A percentile compares a stretch with the other conserved stretches of the same genome.
These are phyloP conservation scores for Myotis vivesi DNA, from an alignment of 2,797 vertebrate species.

Conservation along the genomic window DNA sequence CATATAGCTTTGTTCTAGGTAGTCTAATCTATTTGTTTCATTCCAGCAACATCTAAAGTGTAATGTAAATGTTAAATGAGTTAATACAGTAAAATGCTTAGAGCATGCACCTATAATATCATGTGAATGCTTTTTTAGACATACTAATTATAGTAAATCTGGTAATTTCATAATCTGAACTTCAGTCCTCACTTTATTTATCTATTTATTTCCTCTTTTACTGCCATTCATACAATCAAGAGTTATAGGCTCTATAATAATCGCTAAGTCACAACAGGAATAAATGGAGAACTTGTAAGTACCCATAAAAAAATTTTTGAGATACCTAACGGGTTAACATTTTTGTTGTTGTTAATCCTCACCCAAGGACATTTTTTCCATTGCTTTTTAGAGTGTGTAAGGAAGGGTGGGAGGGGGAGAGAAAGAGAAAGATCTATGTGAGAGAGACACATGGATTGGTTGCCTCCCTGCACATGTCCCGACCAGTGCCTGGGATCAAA, in stretches of 20 bases:
- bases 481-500: too few relatives aligned
- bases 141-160: neutral
- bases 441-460: too few relatives aligned
- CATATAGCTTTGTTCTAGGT: neutral
- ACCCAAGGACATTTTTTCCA: too few relatives aligned
- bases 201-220: neutral
- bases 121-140: neutral
- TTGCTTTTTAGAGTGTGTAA: too few relatives aligned
- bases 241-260: neutral
- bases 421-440: too few relatives aligned
- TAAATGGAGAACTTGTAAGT: neutral
- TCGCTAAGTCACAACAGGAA: neutral
- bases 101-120: neutral
- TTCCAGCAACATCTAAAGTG: neutral
- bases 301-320: neutral
- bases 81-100: conserved; percentile 21
- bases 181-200: neutral
- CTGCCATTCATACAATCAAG: neutral
- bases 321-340: neutral
- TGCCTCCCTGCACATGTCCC: too few relatives aligned
- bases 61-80: conserved; percentile 14
- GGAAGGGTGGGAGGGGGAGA: too few relatives aligned
- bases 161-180: neutral
- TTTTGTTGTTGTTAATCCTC: too few relatives aligned
- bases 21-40: neutral